These are phyloP conservation scores for Dryadula phaetusa DNA, from an alignment of 2,888 invertebrate species.

Conservation along the genomic window DNA sequence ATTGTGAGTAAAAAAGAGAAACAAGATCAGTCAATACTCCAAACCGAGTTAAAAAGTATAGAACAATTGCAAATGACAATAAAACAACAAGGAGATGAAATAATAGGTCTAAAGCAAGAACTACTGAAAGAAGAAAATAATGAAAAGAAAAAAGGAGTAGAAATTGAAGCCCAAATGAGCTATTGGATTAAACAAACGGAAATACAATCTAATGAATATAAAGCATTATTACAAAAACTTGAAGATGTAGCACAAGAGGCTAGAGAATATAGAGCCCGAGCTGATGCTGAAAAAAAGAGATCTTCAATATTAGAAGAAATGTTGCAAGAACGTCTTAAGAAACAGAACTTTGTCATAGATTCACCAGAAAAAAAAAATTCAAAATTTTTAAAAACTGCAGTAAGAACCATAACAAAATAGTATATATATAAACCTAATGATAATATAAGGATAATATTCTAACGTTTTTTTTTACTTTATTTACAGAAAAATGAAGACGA, in stretches of 20 bases:
- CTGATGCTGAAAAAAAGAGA: slow-evolving; percentile 63
- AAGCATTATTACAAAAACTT: slow-evolving; percentile 67
- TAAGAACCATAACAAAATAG: slow-evolving; percentile 33
- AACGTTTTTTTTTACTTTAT: slow-evolving; percentile 4
- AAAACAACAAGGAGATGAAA: slow-evolving; percentile 81
- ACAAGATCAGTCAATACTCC: slow-evolving; percentile 50
- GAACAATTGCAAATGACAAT: slow-evolving; percentile 73
- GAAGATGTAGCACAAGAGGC: slow-evolving; percentile 69
- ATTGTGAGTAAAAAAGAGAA: slow-evolving; percentile 69
- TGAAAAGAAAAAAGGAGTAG: slow-evolving; percentile 59
- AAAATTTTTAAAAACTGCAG: slow-evolving; percentile 38
- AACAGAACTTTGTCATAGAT: slow-evolving; percentile 35
- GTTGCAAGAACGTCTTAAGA: slow-evolving; percentile 58
- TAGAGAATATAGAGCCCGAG: slow-evolving; percentile 62
- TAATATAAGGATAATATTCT: background rate
- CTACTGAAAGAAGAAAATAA: slow-evolving; percentile 64
- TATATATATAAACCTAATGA: background rate
- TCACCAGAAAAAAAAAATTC: slow-evolving; percentile 30
- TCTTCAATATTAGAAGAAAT: slow-evolving; percentile 62
- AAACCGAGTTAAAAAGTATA: slow-evolving; percentile 64
- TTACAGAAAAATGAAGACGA: slow-evolving; percentile 23
- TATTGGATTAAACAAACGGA: slow-evolving; percentile 70
- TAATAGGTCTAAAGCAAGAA: slow-evolving; percentile 75
- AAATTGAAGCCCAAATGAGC: slow-evolving; percentile 65
- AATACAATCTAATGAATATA: slow-evolving; percentile 70